Percentiles rank a stretch among this genome's conserved stretches.
Conservation (phyloP, 2,888 invertebrate species). For the Macrosoma leucophasiata region DNA sequence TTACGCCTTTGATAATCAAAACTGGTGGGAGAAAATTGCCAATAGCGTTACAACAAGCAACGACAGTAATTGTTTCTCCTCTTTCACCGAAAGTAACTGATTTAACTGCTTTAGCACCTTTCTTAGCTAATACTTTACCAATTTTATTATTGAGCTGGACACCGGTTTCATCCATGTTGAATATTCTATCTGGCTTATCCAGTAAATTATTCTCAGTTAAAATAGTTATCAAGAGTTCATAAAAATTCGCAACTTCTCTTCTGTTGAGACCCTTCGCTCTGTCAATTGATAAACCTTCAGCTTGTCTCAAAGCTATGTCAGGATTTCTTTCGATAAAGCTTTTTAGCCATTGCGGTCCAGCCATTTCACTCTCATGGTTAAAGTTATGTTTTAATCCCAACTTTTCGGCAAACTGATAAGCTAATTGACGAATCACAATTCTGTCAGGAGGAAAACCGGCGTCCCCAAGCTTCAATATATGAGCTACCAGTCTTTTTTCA, state of each 20-base stretch:
- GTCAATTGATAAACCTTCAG: slow-evolving; percentile 31
- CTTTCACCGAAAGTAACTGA: slow-evolving; percentile 35
- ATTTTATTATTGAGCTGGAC: slow-evolving; percentile 42
- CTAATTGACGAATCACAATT: slow-evolving; percentile 23
- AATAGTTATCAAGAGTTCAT: slow-evolving; percentile 22
- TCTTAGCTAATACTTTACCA: slow-evolving; percentile 37
- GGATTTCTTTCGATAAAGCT: slow-evolving; percentile 5
- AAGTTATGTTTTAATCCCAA: slow-evolving; percentile 1
- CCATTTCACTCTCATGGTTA: slow-evolving; percentile 1
- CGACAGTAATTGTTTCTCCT: slow-evolving; percentile 29
- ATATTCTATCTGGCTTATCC: slow-evolving; percentile 33
- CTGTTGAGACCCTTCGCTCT: slow-evolving; percentile 28
- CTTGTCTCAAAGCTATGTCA: slow-evolving; percentile 27
- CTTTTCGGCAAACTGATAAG: slow-evolving; percentile 27
- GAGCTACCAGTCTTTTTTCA: slow-evolving; percentile 20
- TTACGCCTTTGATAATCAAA: slow-evolving; percentile 26
- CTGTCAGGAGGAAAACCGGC: slow-evolving; percentile 22
- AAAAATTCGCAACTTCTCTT: slow-evolving; percentile 27
- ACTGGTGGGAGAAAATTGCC: slow-evolving; percentile 31
- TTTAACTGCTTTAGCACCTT: slow-evolving; percentile 36
- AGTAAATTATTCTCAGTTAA: slow-evolving; percentile 28
- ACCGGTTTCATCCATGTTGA: slow-evolving; percentile 42
- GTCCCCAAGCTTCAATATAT: slow-evolving; percentile 22
- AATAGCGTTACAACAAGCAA: slow-evolving; percentile 32
- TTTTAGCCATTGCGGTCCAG: slow-evolving; percentile 4